Percentiles rank a stretch among this genome's conserved stretches.
Evolutionary conservation across 2,113 vertebrate genomes (phyloP).

Genomic region (Anhinga rufa): DNA sequence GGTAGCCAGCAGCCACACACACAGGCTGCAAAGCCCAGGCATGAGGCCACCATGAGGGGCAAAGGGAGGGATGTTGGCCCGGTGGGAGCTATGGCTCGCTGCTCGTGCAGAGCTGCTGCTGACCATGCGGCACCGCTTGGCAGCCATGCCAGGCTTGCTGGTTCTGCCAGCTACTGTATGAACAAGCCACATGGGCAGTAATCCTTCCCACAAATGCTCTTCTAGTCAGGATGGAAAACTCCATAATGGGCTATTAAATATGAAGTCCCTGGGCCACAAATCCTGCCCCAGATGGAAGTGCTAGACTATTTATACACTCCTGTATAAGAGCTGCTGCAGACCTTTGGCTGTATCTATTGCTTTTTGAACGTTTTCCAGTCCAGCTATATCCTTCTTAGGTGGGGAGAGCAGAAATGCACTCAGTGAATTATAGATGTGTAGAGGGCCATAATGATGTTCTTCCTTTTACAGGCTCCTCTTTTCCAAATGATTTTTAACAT

Average conservation of each 20-base stretch:
- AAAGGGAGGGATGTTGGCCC: fast-evolving
- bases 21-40: not conserved
- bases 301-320: not conserved
- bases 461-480: not conserved
- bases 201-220: not conserved
- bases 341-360: not conserved
- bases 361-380: slow-evolving; percentile 16
- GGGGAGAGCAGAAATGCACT: not conserved
- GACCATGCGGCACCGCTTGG: fast-evolving
- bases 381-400: not conserved
- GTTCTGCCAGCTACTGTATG: not conserved
- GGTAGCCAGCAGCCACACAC: not conserved
- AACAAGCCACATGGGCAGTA: not conserved
- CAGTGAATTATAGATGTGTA: slow-evolving; percentile 6
- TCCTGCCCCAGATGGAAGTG: not conserved
- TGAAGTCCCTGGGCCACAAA: not conserved
- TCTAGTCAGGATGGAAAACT: not conserved
- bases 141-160: fast-evolving
- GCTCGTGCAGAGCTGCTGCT: fast-evolving
- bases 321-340: not conserved
- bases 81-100: not conserved
- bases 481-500: not conserved
- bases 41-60: not conserved
- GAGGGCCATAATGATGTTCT: not conserved
- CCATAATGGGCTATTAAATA: not conserved